Conservation (phyloP, 2,113 vertebrate species). For the Ifrita kowaldi region DNA sequence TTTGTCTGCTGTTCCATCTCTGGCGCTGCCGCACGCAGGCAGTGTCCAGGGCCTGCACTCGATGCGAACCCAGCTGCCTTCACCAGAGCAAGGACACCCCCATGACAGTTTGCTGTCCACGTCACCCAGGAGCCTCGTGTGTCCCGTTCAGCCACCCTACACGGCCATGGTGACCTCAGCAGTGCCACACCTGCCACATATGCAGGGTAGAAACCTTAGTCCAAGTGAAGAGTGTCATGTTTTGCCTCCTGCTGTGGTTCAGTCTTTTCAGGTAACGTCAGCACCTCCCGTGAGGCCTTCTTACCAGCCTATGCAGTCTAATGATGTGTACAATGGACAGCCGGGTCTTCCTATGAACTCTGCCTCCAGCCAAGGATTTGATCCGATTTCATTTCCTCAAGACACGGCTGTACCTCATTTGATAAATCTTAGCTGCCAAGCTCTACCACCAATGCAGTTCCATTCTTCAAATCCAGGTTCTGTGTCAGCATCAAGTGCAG, state of each 20-base stretch:
- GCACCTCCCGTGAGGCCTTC: conserved; percentile 78
- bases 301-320: conserved; percentile 88
- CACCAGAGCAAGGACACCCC: conserved; percentile 84
- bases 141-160: conserved; percentile 82
- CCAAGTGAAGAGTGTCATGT: conserved; percentile 84
- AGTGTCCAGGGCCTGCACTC: conserved; percentile 67
- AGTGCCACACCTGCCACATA: conserved; percentile 86
- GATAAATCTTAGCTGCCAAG: conserved; percentile 82
- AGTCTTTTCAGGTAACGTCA: conserved; percentile 83
- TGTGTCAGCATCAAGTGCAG: conserved; percentile 62
- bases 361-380: conserved; percentile 82
- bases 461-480: conserved; percentile 78
- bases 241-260: conserved; percentile 74
- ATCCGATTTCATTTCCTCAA: conserved; percentile 86
- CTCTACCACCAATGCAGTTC: conserved; percentile 81
- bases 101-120: conserved; percentile 83
- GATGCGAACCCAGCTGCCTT: conserved; percentile 83
- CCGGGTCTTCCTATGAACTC: conserved; percentile 83
- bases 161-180: conserved; percentile 82
- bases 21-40: conserved; percentile 79
- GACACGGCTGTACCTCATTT: conserved; percentile 78
- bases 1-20: conserved; percentile 76
- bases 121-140: conserved; percentile 82
- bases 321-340: conserved; percentile 86
- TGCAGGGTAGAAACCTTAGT: conserved; percentile 84